A percentile compares a stretch with the other conserved stretches of the same genome.
These are phyloP conservation scores for Anguilla megastoma DNA, from an alignment of 2,797 vertebrate genomes.

Conservation along the genomic window DNA sequence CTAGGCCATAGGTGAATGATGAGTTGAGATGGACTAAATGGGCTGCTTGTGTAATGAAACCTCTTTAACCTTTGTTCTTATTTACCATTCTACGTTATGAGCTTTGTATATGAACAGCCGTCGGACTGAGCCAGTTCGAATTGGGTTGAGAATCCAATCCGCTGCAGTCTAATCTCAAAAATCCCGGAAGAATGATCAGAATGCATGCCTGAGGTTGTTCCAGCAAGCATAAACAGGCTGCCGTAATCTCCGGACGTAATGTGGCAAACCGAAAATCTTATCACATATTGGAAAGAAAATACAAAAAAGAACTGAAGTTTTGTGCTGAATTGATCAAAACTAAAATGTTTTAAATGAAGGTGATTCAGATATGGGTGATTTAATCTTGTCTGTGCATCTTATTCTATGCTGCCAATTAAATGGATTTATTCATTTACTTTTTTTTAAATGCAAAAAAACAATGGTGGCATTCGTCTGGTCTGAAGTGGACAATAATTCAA, in stretches of 20 bases:
- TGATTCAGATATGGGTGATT: not conserved
- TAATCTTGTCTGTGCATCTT: not conserved
- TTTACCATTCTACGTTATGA: not conserved
- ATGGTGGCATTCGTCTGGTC: too few relatives aligned
- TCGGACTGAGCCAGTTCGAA: not conserved
- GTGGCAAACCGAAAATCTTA: not conserved
- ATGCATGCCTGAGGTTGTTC: slow-evolving; percentile 4
- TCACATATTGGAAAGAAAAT: not conserved
- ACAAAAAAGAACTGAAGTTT: not conserved
- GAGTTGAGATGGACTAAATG: not conserved
- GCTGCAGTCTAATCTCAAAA: not conserved
- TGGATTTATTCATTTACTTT: not conserved
- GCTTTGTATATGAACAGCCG: not conserved
- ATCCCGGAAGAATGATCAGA: slow-evolving; percentile 11
- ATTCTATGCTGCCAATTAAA: not conserved
- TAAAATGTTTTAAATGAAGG: not conserved
- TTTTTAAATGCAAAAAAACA: not conserved
- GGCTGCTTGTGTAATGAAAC: not conserved
- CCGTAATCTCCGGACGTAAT: not conserved
- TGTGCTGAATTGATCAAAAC: not conserved
- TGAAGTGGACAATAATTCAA: too few relatives aligned
- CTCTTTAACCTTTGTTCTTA: not conserved
- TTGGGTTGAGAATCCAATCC: not conserved
- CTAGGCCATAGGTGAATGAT: not conserved
- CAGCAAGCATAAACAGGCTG: slow-evolving; percentile 14